phyloP scores from a whole-genome alignment of 2,797 vertebrate genomes.

The Pseudomugil gertrudae region DNA sequence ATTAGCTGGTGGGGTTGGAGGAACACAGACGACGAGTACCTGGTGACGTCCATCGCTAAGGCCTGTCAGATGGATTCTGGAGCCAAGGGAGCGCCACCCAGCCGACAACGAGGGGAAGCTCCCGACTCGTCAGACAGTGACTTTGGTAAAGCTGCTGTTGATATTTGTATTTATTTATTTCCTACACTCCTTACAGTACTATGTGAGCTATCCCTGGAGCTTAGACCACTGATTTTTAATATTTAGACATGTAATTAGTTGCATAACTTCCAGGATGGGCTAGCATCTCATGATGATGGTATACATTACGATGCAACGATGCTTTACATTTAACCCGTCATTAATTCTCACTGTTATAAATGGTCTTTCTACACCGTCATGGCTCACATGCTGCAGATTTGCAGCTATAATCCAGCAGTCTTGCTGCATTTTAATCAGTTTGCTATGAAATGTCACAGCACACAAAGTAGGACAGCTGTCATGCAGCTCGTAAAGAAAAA shows the following conservation, averaged over 20 bases:
- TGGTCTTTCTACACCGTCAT: constrained; percentile 9
- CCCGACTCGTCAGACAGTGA: constrained; percentile 88
- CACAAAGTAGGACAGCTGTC: constrained; percentile 4
- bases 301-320: not conserved
- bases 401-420: not conserved
- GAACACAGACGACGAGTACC: constrained; percentile 95
- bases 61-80: constrained; percentile 93
- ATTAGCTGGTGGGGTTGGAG: constrained; percentile 99
- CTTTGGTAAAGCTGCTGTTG: constrained; percentile 85
- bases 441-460: not conserved
- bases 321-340: not conserved
- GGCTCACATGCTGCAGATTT: constrained; percentile 17
- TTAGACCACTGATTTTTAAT: not conserved
- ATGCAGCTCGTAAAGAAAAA: constrained; percentile 2
- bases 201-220: not conserved
- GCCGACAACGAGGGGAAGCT: constrained; percentile 80
- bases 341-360: constrained; percentile 5
- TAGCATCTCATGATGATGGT: not conserved
- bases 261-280: too few species aligned
- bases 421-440: constrained; percentile 1
- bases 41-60: constrained; percentile 97
- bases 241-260: too few species aligned
- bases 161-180: not conserved
- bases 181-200: not conserved
- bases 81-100: constrained; percentile 52